These are phyloP conservation scores for Podarcis raffonei DNA, from an alignment of 2,113 vertebrate genomes.

Conservation along the genomic window DNA sequence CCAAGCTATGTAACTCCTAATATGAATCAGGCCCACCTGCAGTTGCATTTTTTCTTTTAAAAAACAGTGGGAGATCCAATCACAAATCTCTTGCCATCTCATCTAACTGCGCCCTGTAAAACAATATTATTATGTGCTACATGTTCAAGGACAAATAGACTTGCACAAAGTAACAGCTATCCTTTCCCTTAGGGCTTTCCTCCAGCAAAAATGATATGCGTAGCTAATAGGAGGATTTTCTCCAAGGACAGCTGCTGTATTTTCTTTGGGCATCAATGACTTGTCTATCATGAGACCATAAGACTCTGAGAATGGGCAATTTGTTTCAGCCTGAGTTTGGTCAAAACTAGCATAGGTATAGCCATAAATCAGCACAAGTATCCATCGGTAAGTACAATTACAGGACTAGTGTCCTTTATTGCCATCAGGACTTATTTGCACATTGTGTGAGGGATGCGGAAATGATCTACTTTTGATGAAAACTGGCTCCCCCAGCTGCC, in stretches of 20 bases:
- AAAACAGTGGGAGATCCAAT: not conserved
- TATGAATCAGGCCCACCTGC: not conserved
- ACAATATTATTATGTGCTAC: not conserved
- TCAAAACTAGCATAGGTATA: not conserved
- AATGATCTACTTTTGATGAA: not conserved
- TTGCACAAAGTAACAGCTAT: not conserved
- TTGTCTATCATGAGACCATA: not conserved
- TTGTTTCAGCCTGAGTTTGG: not conserved
- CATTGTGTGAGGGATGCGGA: not conserved
- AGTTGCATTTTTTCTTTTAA: not conserved
- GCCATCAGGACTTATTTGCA: not conserved
- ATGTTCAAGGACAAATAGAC: not conserved
- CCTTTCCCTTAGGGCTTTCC: not conserved
- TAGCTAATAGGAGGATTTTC: not conserved
- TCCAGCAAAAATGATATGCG: conserved; percentile 5
- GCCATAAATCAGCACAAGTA: not conserved
- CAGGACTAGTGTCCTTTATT: not conserved
- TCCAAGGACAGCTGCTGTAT: conserved; percentile 2
- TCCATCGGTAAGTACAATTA: not conserved
- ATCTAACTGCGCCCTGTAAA: conserved; percentile 7
- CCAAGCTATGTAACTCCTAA: not conserved
- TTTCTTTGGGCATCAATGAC: conserved; percentile 5
- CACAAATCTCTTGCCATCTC: not conserved
- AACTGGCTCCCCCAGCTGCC: not conserved
- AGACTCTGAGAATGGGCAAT: not conserved